Evolutionary conservation across 2,888 invertebrate species (phyloP).

Genomic region (Eristalis tenax): DNA sequence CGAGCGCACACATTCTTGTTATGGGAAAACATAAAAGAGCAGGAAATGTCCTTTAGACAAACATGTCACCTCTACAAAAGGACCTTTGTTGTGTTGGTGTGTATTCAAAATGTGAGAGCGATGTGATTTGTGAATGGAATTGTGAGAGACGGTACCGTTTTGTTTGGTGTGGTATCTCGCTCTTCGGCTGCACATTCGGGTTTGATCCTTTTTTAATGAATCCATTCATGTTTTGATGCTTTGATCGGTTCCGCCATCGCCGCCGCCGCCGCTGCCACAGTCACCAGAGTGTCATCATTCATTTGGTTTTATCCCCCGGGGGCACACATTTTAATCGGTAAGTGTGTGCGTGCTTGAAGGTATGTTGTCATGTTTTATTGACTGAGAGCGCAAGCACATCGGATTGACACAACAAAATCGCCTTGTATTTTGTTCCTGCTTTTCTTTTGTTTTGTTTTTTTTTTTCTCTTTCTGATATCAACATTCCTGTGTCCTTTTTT

Average conservation of each 20-base stretch:
- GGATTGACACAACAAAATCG: conserved; percentile 48
- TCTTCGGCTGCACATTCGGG: conserved; percentile 41
- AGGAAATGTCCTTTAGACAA: conserved; percentile 69
- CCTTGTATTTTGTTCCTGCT: conserved; percentile 24
- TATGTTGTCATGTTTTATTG: conserved; percentile 64
- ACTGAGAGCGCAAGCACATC: conserved; percentile 38
- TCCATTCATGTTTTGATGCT: conserved; percentile 69
- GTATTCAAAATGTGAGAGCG: conserved; percentile 30
- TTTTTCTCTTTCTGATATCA: conserved; percentile 1
- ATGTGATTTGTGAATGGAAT: conserved; percentile 66
- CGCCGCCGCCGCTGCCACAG: conserved; percentile 29
- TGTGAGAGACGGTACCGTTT: conserved; percentile 59
- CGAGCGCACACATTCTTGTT: conserved; percentile 24
- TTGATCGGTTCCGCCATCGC: conserved; percentile 67
- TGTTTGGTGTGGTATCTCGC: conserved; percentile 52
- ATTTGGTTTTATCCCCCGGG: conserved; percentile 24
- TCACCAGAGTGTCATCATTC: conserved; percentile 64
- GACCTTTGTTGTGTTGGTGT: conserved; percentile 48
- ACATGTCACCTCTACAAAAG: conserved; percentile 60
- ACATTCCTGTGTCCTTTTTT: neutral
- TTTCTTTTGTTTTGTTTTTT: neutral
- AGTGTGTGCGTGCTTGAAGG: conserved; percentile 32
- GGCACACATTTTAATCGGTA: neutral
- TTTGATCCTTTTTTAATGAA: conserved; percentile 73
- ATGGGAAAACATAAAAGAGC: conserved; percentile 56